Evolutionary conservation across 2,888 invertebrate genomes (phyloP).

Genomic region (Heliconius erato): DNA sequence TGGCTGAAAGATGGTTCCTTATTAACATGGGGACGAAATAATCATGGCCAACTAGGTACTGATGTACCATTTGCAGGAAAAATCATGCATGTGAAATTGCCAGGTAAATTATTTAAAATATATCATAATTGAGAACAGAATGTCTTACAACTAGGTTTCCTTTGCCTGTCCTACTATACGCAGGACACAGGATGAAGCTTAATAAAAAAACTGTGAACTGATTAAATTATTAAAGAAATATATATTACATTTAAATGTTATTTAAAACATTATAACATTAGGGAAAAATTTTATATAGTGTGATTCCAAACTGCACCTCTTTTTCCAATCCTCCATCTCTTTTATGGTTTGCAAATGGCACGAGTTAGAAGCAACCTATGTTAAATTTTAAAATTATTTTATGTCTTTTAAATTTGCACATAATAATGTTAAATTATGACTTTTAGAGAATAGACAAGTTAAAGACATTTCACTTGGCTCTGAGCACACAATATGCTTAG

Average conservation of each 20-base stretch:
- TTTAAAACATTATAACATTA: neutral
- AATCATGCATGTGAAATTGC: slow-evolving; percentile 68
- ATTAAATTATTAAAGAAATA: neutral
- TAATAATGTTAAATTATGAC: neutral
- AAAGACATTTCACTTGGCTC: slow-evolving; percentile 89
- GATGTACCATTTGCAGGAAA: slow-evolving; percentile 66
- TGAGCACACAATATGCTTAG: slow-evolving; percentile 91
- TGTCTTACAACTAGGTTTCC: neutral
- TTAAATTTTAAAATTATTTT: neutral
- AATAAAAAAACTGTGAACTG: neutral
- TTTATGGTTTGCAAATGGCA: neutral
- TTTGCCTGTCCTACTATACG: too few species aligned
- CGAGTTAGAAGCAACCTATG: neutral
- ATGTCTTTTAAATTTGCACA: neutral
- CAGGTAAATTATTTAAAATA: slow-evolving; percentile 65
- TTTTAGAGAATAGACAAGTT: slow-evolving; percentile 80
- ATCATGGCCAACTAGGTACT: slow-evolving; percentile 91
- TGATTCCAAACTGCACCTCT: neutral
- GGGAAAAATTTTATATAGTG: too few species aligned
- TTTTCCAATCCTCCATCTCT: neutral
- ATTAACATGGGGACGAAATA: slow-evolving; percentile 92
- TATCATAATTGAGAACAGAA: neutral
- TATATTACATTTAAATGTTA: neutral
- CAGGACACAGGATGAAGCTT: neutral
- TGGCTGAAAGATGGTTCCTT: slow-evolving; percentile 87